Percentiles rank a stretch among this genome's conserved stretches.
Conservation (phyloP, 2,113 vertebrate genomes). For the Erythrocebus patas region DNA sequence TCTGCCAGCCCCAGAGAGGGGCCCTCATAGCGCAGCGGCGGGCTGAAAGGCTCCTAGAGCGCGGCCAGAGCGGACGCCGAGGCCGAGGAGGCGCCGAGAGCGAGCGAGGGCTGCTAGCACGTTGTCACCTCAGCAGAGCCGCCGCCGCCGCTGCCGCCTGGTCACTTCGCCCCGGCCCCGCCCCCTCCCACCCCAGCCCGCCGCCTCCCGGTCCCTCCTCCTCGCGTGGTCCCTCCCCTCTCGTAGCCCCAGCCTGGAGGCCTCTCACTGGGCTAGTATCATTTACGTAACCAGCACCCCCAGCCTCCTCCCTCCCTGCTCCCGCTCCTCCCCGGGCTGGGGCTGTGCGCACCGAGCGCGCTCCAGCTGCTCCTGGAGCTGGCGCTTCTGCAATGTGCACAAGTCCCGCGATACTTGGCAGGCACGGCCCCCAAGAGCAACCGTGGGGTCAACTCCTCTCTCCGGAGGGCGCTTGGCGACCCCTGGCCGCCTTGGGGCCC, state of each 20-base stretch:
- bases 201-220: constrained; percentile 6
- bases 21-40: constrained; percentile 68
- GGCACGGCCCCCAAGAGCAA: constrained; percentile 45
- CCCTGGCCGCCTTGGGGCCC: neutral
- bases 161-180: constrained; percentile 60
- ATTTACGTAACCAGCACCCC: constrained; percentile 77
- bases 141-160: neutral
- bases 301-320: constrained; percentile 26
- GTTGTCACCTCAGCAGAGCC: constrained; percentile 51
- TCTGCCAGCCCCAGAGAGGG: constrained; percentile 47
- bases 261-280: constrained; percentile 70
- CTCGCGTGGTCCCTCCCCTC: constrained; percentile 48
- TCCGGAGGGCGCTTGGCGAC: neutral
- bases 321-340: constrained; percentile 58
- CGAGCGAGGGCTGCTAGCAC: constrained; percentile 7
- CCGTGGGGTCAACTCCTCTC: neutral
- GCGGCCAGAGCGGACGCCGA: neutral
- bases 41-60: neutral
- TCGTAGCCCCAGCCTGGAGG: constrained; percentile 62
- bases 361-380: constrained; percentile 66
- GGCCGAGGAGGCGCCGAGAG: constrained; percentile 42
- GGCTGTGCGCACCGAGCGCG: constrained; percentile 51
- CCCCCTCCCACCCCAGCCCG: constrained; percentile 30
- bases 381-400: constrained; percentile 30
- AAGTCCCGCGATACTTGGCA: constrained; percentile 78